Evolutionary conservation across 37 sponge, comb jelly and placozoan genomes (phyloP).

Genomic region (Petrosia ficiformis): DNA sequence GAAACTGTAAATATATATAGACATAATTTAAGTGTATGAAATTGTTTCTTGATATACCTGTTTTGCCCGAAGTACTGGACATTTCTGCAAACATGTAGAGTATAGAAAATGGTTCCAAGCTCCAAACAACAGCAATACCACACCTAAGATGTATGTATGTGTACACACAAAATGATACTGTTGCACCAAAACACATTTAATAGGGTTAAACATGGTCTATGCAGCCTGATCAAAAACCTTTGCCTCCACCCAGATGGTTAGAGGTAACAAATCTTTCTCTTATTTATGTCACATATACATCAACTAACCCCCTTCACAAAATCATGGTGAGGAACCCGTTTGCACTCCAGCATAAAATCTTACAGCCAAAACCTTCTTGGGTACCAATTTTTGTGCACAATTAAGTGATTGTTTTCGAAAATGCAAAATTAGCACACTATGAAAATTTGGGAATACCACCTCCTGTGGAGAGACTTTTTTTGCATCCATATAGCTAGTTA

Average conservation of each 20-base stretch:
- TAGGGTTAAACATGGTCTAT: not conserved
- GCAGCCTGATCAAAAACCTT: not conserved
- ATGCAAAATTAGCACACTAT: too few relatives aligned
- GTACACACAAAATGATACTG: too few relatives aligned
- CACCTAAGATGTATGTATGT: not conserved
- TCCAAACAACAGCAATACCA: not conserved
- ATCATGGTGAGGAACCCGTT: not conserved
- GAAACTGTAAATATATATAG: not conserved
- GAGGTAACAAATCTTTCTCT: not conserved
- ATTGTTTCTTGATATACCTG: not conserved
- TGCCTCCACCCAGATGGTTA: not conserved
- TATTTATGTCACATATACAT: not conserved
- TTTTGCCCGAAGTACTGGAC: too few relatives aligned
- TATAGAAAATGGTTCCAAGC: not conserved
- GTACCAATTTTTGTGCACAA: not conserved
- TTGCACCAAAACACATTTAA: too few relatives aligned
- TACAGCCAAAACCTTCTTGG: not conserved
- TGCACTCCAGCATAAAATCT: not conserved
- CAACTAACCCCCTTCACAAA: not conserved
- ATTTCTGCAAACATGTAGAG: too few relatives aligned
- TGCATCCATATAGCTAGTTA: too few relatives aligned
- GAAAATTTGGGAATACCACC: too few relatives aligned
- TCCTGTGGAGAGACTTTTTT: too few relatives aligned
- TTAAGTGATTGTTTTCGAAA: too few relatives aligned
- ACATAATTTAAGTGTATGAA: not conserved